Evolutionary conservation across 2,888 invertebrate species (phyloP), one percentile per base, ranked within the genome.

Genomic region (Clistopyga incitator): DNA sequence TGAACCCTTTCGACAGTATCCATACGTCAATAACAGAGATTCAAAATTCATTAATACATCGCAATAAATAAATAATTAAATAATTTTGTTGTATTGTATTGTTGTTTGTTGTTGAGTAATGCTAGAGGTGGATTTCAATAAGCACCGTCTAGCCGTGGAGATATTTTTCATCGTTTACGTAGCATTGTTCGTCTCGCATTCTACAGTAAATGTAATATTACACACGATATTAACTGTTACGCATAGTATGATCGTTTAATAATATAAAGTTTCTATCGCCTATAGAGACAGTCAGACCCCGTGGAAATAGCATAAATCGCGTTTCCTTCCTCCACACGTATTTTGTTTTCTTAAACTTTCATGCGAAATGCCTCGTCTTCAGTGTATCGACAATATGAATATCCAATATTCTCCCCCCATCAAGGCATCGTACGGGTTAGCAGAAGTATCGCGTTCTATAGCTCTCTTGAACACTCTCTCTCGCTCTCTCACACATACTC

Each of bases 61-160:
- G 89, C 88, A 92, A 92, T 92, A 93, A 93, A 93, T 93, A 93
- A 93, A 93, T 92, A 92, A 92, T 92, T 92, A 92, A 93, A 92
- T 93, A 92, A 90, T 87, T 90, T 38, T 87, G 78, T 85, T 56
- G 18, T 81, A 74, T 81, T 74, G 82, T 59, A 29, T 72, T 47
- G 18, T 68, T n/a, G 38, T 47, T 47, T 75, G 13, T 70, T 59
- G 29, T 52, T 67, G 88, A 90, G 88, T 90, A 87, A 90, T 88
- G 90, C 88, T 89, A 89, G 89, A 91, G 89, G 90, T 91, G 89
- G 87, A 79, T 88, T 23, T 88, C 87, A 29, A 88, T 29, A 59
- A 82, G 78, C 78, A 71, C 74, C 34, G 74, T 77, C 87, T 88
- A 90, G 87, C 87, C 86, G 87, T 87, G 82, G 86, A 38, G 34